phyloP scores from a whole-genome alignment of 2,797 vertebrate species.

The Sebastes nivosus region DNA sequence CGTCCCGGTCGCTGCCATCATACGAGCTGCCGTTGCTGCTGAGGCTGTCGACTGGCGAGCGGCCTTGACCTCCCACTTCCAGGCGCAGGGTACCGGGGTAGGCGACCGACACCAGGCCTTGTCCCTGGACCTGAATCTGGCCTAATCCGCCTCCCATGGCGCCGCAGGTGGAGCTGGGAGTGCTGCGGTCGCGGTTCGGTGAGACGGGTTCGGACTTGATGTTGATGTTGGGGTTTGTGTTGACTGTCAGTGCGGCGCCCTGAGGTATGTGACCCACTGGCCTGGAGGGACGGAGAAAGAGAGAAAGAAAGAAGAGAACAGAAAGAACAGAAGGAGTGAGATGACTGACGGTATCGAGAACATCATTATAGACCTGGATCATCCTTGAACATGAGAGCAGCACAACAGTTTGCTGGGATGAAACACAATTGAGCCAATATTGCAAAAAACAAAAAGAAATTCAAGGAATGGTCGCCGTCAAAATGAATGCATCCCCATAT shows the following conservation, averaged over 20 bases:
- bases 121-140: constrained; percentile 53
- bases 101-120: constrained; percentile 68
- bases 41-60: constrained; percentile 92
- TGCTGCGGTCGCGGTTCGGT: constrained; percentile 92
- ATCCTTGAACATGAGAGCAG: not conserved
- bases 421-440: constrained; percentile 27
- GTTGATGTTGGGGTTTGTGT: constrained; percentile 93
- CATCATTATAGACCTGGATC: not conserved
- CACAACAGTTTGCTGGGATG: constrained; percentile 24
- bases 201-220: constrained; percentile 97
- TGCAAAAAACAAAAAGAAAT: not conserved
- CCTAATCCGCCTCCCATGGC: not conserved
- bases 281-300: constrained; percentile 69
- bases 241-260: constrained; percentile 89
- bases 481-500: not conserved
- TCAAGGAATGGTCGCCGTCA: not conserved
- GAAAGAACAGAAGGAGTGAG: not conserved
- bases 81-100: constrained; percentile 82
- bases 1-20: constrained; percentile 92
- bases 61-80: constrained; percentile 81
- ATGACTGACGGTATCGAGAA: rapidly evolving
- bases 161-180: constrained; percentile 81
- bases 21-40: constrained; percentile 95
- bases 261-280: constrained; percentile 90
- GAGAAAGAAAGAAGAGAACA: not conserved